Evolutionary conservation across 1,140 invertebrate genomes (phyloP).

Genomic region (Hermatobates lingyangjiaoensis): DNA sequence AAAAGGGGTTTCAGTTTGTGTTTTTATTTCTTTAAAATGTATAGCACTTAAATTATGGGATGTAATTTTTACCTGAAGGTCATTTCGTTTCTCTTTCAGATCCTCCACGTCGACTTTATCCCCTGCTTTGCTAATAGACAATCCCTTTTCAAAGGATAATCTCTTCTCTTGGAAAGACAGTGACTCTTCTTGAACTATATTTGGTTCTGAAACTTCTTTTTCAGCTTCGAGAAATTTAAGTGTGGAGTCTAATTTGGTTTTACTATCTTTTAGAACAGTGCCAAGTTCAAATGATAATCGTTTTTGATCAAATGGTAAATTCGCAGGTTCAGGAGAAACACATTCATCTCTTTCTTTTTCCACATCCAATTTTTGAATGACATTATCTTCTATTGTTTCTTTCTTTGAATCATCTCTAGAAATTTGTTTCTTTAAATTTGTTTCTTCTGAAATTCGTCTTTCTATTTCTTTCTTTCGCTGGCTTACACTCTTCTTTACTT

Average conservation of each 20-base stretch:
- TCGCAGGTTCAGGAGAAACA: constrained; percentile 14
- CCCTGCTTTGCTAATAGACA: constrained; percentile 29
- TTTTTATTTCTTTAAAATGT: too few relatives aligned
- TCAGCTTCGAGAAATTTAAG: not conserved
- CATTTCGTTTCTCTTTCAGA: constrained; percentile 23
- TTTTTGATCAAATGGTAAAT: constrained; percentile 19
- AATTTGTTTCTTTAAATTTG: constrained; percentile 26
- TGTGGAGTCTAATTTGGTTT: not conserved
- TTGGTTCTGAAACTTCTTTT: constrained; percentile 1
- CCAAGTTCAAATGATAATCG: constrained; percentile 18
- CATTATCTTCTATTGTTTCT: constrained; percentile 35
- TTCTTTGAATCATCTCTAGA: constrained; percentile 3
- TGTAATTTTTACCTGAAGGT: not conserved
- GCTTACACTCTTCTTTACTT: constrained; percentile 39
- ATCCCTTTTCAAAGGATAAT: constrained; percentile 27
- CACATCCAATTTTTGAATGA: constrained; percentile 42
- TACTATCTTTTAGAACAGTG: constrained; percentile 1
- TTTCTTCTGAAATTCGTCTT: constrained; percentile 39
- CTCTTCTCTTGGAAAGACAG: constrained; percentile 24
- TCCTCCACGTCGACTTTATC: constrained; percentile 35
- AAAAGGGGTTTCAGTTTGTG: too few relatives aligned
- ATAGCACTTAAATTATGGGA: too few relatives aligned
- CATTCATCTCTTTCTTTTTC: constrained; percentile 15
- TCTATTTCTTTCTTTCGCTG: constrained; percentile 48
- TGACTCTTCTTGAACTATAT: constrained; percentile 25